Conservation (phyloP, 2,888 invertebrate genomes). For the Pinctada fucata region DNA sequence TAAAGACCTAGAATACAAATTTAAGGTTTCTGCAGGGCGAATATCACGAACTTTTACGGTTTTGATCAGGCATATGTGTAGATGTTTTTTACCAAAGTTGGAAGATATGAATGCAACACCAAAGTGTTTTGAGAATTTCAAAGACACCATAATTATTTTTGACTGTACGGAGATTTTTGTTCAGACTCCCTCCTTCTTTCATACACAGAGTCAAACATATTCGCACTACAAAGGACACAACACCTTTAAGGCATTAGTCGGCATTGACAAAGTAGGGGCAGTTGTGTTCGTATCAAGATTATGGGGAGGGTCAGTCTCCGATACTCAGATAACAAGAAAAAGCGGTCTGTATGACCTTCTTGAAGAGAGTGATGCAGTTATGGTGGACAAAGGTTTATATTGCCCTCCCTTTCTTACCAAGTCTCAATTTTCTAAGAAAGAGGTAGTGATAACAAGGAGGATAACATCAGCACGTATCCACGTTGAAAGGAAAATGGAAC, state of each 20-base stretch:
- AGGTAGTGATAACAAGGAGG: conserved; percentile 34
- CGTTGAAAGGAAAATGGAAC: conserved; percentile 44
- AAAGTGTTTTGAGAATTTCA: conserved; percentile 16
- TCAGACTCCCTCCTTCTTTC: conserved; percentile 31
- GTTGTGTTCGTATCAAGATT: conserved; percentile 28
- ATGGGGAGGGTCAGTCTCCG: conserved; percentile 26
- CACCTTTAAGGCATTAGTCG: conserved; percentile 36
- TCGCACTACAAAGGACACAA: conserved; percentile 38
- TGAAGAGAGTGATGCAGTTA: conserved; percentile 36
- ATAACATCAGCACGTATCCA: conserved; percentile 43
- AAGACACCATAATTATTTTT: conserved; percentile 20
- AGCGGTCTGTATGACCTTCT: conserved; percentile 21
- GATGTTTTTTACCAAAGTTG: conserved; percentile 8
- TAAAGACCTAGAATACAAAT: conserved; percentile 35
- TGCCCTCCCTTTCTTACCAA: conserved; percentile 30
- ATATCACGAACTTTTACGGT: conserved; percentile 33
- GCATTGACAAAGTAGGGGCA: conserved; percentile 26
- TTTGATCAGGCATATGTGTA: conserved; percentile 28
- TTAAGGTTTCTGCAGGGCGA: conserved; percentile 22
- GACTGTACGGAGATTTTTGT: conserved; percentile 34
- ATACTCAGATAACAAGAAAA: conserved; percentile 32
- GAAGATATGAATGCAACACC: conserved; percentile 17
- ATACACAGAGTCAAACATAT: conserved; percentile 27
- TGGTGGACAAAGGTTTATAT: conserved; percentile 40
- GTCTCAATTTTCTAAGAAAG: conserved; percentile 36